Base-by-base conservation (phyloP, 2,113 vertebrate species). In the Ascaphus truei region DNA sequence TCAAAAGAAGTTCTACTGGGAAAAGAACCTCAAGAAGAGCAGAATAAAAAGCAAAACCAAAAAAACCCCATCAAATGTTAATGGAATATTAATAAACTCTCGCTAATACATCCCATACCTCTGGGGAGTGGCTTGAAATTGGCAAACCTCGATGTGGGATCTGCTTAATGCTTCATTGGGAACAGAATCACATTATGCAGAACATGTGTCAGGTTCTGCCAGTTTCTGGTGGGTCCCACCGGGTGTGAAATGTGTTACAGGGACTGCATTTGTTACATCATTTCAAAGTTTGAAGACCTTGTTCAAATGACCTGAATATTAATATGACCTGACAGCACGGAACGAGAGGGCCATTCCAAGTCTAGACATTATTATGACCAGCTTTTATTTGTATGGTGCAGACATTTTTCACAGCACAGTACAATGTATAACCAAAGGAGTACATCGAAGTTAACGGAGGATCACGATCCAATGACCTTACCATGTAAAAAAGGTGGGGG, bases 11-110 rank as follows among this genome's bases (percentile, higher is more conserved):
- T 61, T 31, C 36, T 16, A 41, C 29, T 20, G 45, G 50, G 37
- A 60, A n/a, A n/a, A n/a, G 12, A 33, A 57, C 13, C n/a, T 57
- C 27, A 34, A 31, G 34, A 57, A 57, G 12, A 61, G 56, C 20
- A 27, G 34, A 30, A 51, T 3, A 34, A 52, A 50, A 39, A n/a
- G n/a, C 45, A 33, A n/a, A n/a, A n/a, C n/a, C n/a, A 48, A 30
- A 7, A 66, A 31, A 16, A 29, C 29, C 27, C 57, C 53, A 51
- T 71, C 37, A 61, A 71, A 51, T 52, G 27, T 71, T 71, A 52
- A 71, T 61, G 67, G 50, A 71, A 61, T 61, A 71, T 61, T 71
- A 71, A 71, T 71, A 71, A 71, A 71, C 51, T 61, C 55, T 69
- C 15, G 16, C 67, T 71, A 41, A 71, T 61, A 71, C 57, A 71